A percentile compares a stretch with the other conserved stretches of the same genome.
Evolutionary conservation across 1,140 invertebrate species (phyloP).

Genomic region (Procambarus virginalis): DNA sequence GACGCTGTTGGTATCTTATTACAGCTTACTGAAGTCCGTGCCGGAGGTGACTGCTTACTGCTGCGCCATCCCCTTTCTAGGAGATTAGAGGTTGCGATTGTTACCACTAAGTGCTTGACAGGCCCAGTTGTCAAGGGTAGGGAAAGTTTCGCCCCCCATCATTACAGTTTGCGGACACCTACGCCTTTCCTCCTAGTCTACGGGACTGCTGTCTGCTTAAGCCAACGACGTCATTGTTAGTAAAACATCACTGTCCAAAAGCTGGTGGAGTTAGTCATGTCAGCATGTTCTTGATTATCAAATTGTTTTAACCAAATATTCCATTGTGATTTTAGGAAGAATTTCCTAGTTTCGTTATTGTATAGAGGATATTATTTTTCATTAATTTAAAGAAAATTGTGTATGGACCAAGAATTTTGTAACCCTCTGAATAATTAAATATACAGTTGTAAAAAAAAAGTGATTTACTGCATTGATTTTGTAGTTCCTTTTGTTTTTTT

Average conservation of each 20-base stretch:
- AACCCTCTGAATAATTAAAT: conserved; percentile 56
- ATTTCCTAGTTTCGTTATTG: conserved; percentile 33
- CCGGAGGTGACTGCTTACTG: conserved; percentile 63
- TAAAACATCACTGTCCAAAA: conserved; percentile 66
- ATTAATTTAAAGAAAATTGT: conserved; percentile 39
- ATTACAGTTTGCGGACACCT: conserved; percentile 57
- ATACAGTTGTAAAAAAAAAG: background rate
- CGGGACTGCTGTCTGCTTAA: conserved; percentile 64
- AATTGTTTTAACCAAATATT: conserved; percentile 62
- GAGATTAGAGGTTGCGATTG: conserved; percentile 66
- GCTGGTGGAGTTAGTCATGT: conserved; percentile 49
- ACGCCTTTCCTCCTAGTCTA: conserved; percentile 64
- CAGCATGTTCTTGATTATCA: conserved; percentile 56
- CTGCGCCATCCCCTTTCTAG: conserved; percentile 67
- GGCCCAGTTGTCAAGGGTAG: conserved; percentile 62
- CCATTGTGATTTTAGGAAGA: conserved; percentile 62
- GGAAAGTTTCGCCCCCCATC: conserved; percentile 62
- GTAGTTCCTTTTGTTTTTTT: no score
- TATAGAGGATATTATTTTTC: conserved; percentile 62
- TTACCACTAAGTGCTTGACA: conserved; percentile 65
- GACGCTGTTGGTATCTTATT: conserved; percentile 67
- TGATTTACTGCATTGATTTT: no score
- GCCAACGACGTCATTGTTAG: conserved; percentile 63
- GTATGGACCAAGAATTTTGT: conserved; percentile 64
- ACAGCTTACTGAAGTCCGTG: conserved; percentile 64